These are phyloP conservation scores for Gymnothorax reevesii DNA, from an alignment of 2,797 vertebrate species.

Conservation along the genomic window DNA sequence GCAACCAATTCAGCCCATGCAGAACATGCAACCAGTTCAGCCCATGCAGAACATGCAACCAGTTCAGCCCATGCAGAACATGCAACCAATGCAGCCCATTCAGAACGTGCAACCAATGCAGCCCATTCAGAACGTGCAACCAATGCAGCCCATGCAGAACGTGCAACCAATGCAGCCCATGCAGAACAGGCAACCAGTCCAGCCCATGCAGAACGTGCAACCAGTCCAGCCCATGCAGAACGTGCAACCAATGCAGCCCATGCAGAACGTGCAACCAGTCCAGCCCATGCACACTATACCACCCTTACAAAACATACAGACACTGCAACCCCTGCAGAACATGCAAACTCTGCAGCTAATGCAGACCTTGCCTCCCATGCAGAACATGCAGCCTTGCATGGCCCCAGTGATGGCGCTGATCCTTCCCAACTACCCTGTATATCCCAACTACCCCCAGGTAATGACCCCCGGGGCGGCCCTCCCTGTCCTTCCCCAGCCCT, in stretches of 20 bases:
- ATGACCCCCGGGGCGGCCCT: slow-evolving; percentile 30
- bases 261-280: slow-evolving; percentile 50
- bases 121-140: no score
- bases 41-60: background rate
- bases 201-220: no score
- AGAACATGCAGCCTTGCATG: slow-evolving; percentile 62
- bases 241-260: background rate
- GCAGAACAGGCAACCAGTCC: no score
- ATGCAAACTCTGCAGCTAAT: background rate
- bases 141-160: no score
- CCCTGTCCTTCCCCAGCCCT: slow-evolving; percentile 54
- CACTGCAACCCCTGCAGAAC: background rate
- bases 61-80: background rate
- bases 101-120: background rate
- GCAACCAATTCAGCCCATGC: background rate
- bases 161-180: no score
- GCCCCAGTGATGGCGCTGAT: slow-evolving; percentile 74
- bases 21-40: no score
- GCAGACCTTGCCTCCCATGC: slow-evolving; percentile 49
- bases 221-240: background rate
- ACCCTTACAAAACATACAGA: background rate
- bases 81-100: background rate
- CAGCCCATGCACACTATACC: slow-evolving; percentile 45
- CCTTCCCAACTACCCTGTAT: slow-evolving; percentile 69
- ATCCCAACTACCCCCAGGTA: slow-evolving; percentile 57